Conservation (phyloP, 2,888 invertebrate species). For the Xylophagus ater region DNA sequence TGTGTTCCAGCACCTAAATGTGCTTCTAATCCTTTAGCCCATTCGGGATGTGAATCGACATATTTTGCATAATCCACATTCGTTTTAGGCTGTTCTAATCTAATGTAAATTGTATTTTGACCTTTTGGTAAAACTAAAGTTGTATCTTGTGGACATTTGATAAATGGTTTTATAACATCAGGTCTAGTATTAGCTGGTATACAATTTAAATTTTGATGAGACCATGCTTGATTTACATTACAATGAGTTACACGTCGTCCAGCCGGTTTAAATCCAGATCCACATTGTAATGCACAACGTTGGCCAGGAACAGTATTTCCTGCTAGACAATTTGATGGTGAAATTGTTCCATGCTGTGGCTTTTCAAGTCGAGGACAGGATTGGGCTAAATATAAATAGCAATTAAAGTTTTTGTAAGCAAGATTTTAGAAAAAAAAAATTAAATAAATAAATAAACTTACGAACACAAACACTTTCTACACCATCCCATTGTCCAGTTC, state of each 20-base stretch:
- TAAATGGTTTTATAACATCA: constrained; percentile 42
- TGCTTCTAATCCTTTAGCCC: constrained; percentile 50
- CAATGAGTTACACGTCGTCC: constrained; percentile 31
- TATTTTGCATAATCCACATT: constrained; percentile 54
- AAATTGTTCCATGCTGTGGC: constrained; percentile 42
- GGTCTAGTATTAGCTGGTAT: constrained; percentile 14
- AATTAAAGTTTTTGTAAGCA: background rate
- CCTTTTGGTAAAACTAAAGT: constrained; percentile 44
- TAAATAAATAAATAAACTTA: constrained; percentile 32
- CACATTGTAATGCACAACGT: constrained; percentile 41
- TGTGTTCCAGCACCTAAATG: constrained; percentile 48
- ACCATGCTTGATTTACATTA: constrained; percentile 30
- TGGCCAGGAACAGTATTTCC: constrained; percentile 40
- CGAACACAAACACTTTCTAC: constrained; percentile 43
- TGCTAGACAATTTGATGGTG: constrained; percentile 43
- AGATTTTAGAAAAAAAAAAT: no score
- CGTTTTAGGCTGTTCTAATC: constrained; percentile 45
- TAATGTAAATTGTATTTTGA: constrained; percentile 30
- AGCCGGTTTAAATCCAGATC: constrained; percentile 38
- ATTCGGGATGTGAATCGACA: constrained; percentile 47
- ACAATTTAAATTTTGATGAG: no score
- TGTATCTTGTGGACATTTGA: constrained; percentile 52
- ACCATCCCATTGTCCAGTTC: constrained; percentile 42
- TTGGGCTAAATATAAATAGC: constrained; percentile 28
- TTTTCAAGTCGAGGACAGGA: constrained; percentile 41